Evolutionary conservation across 2,113 vertebrate genomes (phyloP).

Genomic region (Campylomormyrus numenius): DNA sequence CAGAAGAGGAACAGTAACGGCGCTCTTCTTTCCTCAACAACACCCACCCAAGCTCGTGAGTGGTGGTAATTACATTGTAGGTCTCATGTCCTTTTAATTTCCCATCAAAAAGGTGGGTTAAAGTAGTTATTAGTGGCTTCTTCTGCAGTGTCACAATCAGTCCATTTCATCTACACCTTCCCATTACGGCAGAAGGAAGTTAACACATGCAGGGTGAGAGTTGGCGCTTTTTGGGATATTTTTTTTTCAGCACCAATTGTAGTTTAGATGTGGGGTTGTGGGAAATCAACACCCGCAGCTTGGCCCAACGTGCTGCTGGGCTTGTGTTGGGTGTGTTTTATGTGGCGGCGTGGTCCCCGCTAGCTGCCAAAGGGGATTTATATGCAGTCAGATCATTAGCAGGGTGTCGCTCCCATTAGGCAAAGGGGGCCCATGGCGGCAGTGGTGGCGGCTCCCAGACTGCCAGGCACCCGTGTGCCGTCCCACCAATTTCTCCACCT

Average conservation of each 20-base stretch:
- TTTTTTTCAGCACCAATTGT: slow-evolving; percentile 63
- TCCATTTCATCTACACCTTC: slow-evolving; percentile 83
- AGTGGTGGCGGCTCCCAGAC: slow-evolving; percentile 84
- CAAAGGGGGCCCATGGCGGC: slow-evolving; percentile 86
- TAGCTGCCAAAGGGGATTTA: slow-evolving; percentile 81
- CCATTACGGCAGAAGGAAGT: slow-evolving; percentile 76
- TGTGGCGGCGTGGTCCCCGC: slow-evolving; percentile 82
- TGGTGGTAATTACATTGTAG: slow-evolving; percentile 61
- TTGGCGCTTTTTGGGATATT: slow-evolving; percentile 76
- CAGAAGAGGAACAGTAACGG: not conserved
- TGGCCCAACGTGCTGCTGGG: slow-evolving; percentile 54
- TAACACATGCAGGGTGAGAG: slow-evolving; percentile 79
- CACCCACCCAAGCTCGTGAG: slow-evolving; percentile 36
- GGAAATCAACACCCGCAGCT: slow-evolving; percentile 1
- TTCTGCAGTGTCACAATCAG: slow-evolving; percentile 74
- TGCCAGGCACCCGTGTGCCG: slow-evolving; percentile 54
- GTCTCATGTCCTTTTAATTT: slow-evolving; percentile 63
- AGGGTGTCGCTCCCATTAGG: slow-evolving; percentile 88
- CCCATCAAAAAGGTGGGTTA: slow-evolving; percentile 48
- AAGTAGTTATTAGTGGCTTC: slow-evolving; percentile 67
- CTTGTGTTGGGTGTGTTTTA: slow-evolving; percentile 79
- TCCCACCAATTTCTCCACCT: not conserved
- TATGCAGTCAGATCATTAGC: slow-evolving; percentile 89
- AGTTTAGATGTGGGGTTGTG: not conserved
- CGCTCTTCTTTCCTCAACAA: slow-evolving; percentile 9